Percentiles rank a stretch among this genome's conserved stretches.
Conservation (phyloP, 2,888 invertebrate genomes). For the Synergus umbraculus region DNA sequence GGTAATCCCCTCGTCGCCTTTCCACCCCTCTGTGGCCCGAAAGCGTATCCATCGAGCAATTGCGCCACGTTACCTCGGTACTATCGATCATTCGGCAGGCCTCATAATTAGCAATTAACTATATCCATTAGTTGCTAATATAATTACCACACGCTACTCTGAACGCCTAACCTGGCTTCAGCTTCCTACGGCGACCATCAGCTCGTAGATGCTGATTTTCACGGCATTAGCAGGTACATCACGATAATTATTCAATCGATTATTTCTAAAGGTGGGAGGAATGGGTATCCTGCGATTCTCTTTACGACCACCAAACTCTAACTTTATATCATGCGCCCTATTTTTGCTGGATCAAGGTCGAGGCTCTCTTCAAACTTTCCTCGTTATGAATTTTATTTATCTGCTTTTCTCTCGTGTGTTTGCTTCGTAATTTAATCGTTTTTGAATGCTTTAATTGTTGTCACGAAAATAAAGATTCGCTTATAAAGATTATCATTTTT, state of each 20-base stretch:
- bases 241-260: slow-evolving; percentile 74
- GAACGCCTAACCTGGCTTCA: slow-evolving; percentile 67
- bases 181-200: slow-evolving; percentile 56
- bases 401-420: background rate
- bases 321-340: background rate
- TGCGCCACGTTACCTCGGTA: slow-evolving; percentile 69
- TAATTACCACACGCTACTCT: slow-evolving; percentile 76
- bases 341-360: background rate
- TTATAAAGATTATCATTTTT: too few relatives aligned
- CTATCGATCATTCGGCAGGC: slow-evolving; percentile 77
- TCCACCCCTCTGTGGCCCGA: slow-evolving; percentile 2
- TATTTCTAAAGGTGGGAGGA: slow-evolving; percentile 57
- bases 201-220: slow-evolving; percentile 58
- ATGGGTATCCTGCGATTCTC: background rate
- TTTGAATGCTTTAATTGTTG: background rate
- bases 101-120: slow-evolving; percentile 78
- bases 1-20: slow-evolving; percentile 65
- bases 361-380: background rate
- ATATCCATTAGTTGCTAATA: slow-evolving; percentile 77
- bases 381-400: background rate
- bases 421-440: background rate
- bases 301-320: background rate
- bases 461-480: too few relatives aligned
- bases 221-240: slow-evolving; percentile 71
- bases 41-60: slow-evolving; percentile 47